Base-by-base conservation (phyloP, 2,797 vertebrate species). In the Poecilia gillii region DNA sequence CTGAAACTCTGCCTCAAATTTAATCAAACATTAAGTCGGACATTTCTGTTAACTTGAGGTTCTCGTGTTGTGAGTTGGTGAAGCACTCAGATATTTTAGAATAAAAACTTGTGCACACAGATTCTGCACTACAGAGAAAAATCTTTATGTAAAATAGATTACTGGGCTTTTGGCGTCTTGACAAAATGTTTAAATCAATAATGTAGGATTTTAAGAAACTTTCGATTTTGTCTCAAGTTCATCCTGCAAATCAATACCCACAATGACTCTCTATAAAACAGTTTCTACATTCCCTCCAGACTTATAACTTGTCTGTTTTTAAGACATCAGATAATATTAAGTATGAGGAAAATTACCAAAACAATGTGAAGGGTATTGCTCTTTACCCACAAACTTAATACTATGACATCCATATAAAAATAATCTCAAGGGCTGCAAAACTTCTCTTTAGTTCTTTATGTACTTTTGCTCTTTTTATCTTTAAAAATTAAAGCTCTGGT, bases 401-500 rank as follows among this genome's bases (percentile, higher is more conserved):
- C 14, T 3, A 36, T 18, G 18, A 36, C 20, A 20, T 36, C 33
- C 1, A 66, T 66, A 23, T 2, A 33, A 62, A 66, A 23, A 66
- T 39, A 18, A 66, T 23, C 7, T 39, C 31, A 59, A 28, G 31
- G 14, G 33, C 33, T 66, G 62, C 33, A 39, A 36, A 16, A 23
- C 1, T 39, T 66, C 3, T 66, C 31, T 66, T 64, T 28, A 62
- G 5, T 62, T 33, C 59, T 62, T 62, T 18, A 62, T 33, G 57
- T 64, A 55, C 53, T 16, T 59, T 59, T 59, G 28, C 28, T 31
- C 12, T 59, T 31, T 72, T 53, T 78, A 45, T 73, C 77, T 73
- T 71, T 82, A 66, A 41, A 80, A 72, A 84, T 43, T 73, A 45
- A 43, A 75, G 14, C 49, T 75, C 81, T 84, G 81, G 78, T 71